phyloP scores from a whole-genome alignment of 2,888 invertebrate genomes.

The Synergus umbraculus region DNA sequence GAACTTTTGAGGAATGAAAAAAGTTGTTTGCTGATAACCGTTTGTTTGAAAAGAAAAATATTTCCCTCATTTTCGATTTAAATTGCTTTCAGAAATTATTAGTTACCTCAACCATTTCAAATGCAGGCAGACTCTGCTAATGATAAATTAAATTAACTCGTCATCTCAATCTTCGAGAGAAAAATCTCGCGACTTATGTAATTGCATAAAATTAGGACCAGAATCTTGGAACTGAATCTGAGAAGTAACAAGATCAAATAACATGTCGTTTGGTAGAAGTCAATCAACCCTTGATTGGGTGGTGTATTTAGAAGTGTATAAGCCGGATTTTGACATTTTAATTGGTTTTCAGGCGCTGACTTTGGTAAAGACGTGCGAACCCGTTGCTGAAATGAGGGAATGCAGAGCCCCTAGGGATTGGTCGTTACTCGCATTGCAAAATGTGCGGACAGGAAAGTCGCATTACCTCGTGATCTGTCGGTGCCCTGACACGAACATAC shows the following conservation, averaged over 20 bases:
- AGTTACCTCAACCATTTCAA: too few relatives aligned
- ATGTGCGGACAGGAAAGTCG: slow-evolving; percentile 94
- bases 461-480: slow-evolving; percentile 95
- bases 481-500: slow-evolving; percentile 90
- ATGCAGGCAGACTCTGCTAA: too few relatives aligned
- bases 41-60: too few relatives aligned
- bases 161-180: not conserved
- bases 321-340: not conserved
- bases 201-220: not conserved
- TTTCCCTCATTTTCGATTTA: too few relatives aligned
- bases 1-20: not conserved
- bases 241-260: too few relatives aligned
- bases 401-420: slow-evolving; percentile 94
- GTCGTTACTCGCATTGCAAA: slow-evolving; percentile 94
- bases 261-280: too few relatives aligned
- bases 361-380: slow-evolving; percentile 95
- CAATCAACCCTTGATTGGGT: too few relatives aligned
- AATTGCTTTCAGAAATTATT: too few relatives aligned
- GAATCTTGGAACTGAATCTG: not conserved
- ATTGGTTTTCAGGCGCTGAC: slow-evolving; percentile 84
- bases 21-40: not conserved
- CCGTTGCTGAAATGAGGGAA: slow-evolving; percentile 93
- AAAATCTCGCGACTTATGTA: not conserved
- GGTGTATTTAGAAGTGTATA: not conserved
- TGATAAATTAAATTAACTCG: too few relatives aligned